Percentiles rank a stretch among this genome's conserved stretches.
Evolutionary conservation across 2,797 vertebrate species (phyloP).

Genomic region (Okamejei kenojei): DNA sequence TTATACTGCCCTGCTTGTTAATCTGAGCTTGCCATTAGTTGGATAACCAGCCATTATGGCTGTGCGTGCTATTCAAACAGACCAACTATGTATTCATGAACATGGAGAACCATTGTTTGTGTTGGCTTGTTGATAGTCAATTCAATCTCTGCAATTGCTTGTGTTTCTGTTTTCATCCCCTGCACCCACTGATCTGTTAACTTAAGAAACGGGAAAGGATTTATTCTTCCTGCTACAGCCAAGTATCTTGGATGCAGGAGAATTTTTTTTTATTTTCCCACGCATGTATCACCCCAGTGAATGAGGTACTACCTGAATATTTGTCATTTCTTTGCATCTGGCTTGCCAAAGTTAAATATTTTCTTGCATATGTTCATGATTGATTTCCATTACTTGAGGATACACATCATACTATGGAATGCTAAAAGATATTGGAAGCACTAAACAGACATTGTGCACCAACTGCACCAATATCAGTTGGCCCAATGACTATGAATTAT

Average conservation of each 20-base stretch:
- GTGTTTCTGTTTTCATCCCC: background rate
- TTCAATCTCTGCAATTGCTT: background rate
- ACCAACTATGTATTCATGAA: background rate
- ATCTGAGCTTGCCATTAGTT: background rate
- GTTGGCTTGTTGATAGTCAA: background rate
- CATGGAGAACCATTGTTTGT: background rate
- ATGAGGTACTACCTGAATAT: background rate
- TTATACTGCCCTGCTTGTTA: background rate
- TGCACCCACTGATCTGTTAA: background rate
- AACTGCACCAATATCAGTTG: no score
- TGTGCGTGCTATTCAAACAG: background rate
- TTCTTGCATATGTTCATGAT: background rate
- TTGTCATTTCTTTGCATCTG: background rate
- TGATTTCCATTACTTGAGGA: background rate
- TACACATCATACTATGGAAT: no score
- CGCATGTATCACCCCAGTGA: background rate
- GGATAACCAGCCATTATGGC: background rate
- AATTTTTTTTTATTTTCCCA: background rate
- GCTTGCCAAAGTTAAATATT: background rate
- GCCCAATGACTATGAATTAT: background rate
- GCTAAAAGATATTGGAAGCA: background rate
- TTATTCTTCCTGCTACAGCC: background rate
- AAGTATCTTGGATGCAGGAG: no score
- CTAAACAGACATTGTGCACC: background rate
- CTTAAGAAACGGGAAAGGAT: background rate